Percentiles rank a stretch among this genome's conserved stretches.
These are phyloP conservation scores for Anastatus disparis DNA, from an alignment of 1,140 invertebrate species.

Conservation along the genomic window DNA sequence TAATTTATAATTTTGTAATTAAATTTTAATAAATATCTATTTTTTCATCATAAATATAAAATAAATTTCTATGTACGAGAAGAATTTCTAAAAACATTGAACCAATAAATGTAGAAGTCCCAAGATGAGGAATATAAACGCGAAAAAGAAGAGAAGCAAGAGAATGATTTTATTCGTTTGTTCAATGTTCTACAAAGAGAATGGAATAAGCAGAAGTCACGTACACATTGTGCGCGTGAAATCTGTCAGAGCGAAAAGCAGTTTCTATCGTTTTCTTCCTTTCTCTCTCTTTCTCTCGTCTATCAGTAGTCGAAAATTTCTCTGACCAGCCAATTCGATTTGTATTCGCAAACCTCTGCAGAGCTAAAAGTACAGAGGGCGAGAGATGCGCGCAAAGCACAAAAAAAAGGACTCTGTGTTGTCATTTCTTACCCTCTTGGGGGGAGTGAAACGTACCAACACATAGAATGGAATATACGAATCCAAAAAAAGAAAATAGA, in stretches of 20 bases:
- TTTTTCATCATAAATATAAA: not conserved
- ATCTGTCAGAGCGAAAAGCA: slow-evolving; percentile 10
- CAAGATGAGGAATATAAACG: slow-evolving; percentile 6
- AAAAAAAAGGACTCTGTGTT: slow-evolving; percentile 31
- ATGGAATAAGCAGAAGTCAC: not conserved
- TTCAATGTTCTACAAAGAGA: not conserved
- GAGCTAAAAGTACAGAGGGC: not conserved
- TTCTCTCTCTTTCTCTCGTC: not conserved
- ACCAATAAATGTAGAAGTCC: slow-evolving; percentile 2
- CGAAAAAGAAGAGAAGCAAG: not conserved
- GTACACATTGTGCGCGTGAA: slow-evolving; percentile 3
- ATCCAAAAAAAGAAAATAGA: not conserved
- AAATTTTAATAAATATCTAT: not conserved
- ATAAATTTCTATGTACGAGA: not conserved
- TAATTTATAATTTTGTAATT: too few relatives aligned
- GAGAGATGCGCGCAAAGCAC: slow-evolving; percentile 23
- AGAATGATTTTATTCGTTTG: slow-evolving; percentile 14
- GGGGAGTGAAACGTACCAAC: too few relatives aligned
- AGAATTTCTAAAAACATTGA: not conserved
- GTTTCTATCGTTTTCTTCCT: not conserved
- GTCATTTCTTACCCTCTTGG: slow-evolving; percentile 7
- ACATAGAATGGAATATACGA: not conserved
- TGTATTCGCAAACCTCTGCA: slow-evolving; percentile 44
- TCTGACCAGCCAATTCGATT: slow-evolving; percentile 55
- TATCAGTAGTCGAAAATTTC: slow-evolving; percentile 48